phyloP scores from a whole-genome alignment of 2,888 invertebrate species.

The Augiades crinisus region DNA sequence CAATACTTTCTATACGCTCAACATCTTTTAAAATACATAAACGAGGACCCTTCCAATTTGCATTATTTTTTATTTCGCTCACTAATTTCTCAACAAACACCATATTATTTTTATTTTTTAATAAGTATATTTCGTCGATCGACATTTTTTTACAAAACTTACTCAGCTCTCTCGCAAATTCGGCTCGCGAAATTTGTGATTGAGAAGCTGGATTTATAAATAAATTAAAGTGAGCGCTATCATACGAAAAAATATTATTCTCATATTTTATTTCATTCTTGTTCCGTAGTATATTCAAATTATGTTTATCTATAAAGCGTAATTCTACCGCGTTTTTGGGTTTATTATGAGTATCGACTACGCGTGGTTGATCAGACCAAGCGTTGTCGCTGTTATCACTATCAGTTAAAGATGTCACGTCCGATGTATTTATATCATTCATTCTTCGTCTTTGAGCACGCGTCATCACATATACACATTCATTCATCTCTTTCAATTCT shows the following conservation, averaged over 20 bases:
- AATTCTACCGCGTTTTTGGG: too few relatives aligned
- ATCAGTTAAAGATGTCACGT: neutral
- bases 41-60: neutral
- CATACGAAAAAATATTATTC: too few relatives aligned
- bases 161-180: neutral
- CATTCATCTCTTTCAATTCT: conserved; percentile 29
- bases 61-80: neutral
- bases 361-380: too few relatives aligned
- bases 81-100: neutral
- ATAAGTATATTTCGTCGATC: neutral
- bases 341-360: too few relatives aligned
- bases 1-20: conserved; percentile 5
- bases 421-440: neutral
- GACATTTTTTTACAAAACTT: neutral
- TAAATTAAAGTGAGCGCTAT: neutral
- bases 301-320: too few relatives aligned
- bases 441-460: neutral
- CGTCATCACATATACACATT: neutral
- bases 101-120: neutral
- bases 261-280: too few relatives aligned
- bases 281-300: too few relatives aligned
- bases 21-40: conserved; percentile 19
- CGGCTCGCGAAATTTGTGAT: neutral
- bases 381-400: too few relatives aligned
- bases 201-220: neutral